Evolutionary conservation across 2,888 invertebrate genomes (phyloP).

Genomic region (Macaria liturata): DNA sequence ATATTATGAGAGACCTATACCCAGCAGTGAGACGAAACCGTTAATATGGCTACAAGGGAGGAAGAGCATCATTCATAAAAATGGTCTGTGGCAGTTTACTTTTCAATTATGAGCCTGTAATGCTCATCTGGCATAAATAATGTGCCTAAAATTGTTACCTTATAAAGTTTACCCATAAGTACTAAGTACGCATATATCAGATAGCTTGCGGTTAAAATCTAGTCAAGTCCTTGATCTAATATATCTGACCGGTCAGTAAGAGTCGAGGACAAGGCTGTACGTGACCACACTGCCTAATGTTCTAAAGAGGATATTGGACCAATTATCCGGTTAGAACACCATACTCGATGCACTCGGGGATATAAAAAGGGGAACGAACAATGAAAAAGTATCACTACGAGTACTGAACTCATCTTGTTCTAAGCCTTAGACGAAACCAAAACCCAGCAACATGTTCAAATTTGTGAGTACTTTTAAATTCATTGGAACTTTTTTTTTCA

Average conservation of each 20-base stretch:
- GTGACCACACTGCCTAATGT: conserved; percentile 63
- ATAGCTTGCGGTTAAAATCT: background rate
- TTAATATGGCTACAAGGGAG: too few species aligned
- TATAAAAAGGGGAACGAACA: conserved; percentile 50
- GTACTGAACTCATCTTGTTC: conserved; percentile 35
- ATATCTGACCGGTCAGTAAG: conserved; percentile 42
- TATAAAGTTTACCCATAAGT: too few species aligned
- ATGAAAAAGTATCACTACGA: conserved; percentile 41
- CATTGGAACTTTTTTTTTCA: too few species aligned
- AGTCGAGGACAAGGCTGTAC: conserved; percentile 56
- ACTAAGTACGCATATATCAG: too few species aligned
- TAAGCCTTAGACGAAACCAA: conserved; percentile 34
- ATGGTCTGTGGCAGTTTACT: too few species aligned
- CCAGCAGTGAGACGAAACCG: too few species aligned
- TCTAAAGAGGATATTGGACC: conserved; percentile 61
- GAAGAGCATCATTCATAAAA: too few species aligned
- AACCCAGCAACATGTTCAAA: conserved; percentile 71
- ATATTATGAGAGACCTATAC: too few species aligned
- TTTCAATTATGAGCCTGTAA: too few species aligned
- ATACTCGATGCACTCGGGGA: conserved; percentile 38
- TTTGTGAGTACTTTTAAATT: conserved; percentile 59
- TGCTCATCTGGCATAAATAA: too few species aligned
- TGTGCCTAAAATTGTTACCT: too few species aligned
- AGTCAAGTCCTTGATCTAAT: conserved; percentile 52
- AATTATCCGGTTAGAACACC: conserved; percentile 62